A percentile compares a stretch with the other conserved stretches of the same genome.
phyloP scores from a whole-genome alignment of 2,888 invertebrate genomes.

The Idaea dimidiata region DNA sequence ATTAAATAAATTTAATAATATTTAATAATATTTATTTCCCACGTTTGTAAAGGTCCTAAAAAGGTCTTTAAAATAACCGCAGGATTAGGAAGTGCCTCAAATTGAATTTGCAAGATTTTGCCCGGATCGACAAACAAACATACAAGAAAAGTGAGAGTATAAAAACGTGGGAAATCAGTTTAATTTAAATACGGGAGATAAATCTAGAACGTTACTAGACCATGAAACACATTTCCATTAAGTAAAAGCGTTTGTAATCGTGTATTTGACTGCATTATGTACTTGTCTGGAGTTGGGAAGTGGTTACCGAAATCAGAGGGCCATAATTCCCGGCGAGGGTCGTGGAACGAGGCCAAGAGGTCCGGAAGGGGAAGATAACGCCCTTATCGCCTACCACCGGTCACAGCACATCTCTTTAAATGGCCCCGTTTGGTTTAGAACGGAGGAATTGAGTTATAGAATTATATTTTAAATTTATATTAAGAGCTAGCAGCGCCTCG shows the following conservation, averaged over 20 bases:
- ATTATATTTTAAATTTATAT: neutral
- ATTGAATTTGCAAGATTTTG: too few species aligned
- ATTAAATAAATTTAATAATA: too few species aligned
- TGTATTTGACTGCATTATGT: constrained; percentile 2
- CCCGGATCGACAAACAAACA: too few species aligned
- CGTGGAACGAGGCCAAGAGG: constrained; percentile 41
- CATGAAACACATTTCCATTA: neutral
- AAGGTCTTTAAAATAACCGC: too few species aligned
- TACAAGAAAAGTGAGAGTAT: too few species aligned
- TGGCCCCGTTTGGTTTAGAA: constrained; percentile 3
- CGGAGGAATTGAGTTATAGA: constrained; percentile 6
- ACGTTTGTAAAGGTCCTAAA: too few species aligned
- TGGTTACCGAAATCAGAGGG: constrained; percentile 29
- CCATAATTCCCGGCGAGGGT: neutral
- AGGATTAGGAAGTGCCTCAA: too few species aligned
- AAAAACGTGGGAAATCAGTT: too few species aligned
- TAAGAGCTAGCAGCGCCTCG: neutral
- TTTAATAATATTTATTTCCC: too few species aligned
- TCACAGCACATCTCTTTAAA: constrained; percentile 20
- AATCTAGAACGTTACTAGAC: neutral
- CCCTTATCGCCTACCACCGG: constrained; percentile 35
- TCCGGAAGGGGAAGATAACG: constrained; percentile 41
- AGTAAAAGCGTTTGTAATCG: neutral
- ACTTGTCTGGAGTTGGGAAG: constrained; percentile 26
- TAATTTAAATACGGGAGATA: too few species aligned